Evolutionary conservation across 2,113 vertebrate genomes (phyloP), one percentile per base, ranked within the genome.

Genomic region (Epinephelus moara): DNA sequence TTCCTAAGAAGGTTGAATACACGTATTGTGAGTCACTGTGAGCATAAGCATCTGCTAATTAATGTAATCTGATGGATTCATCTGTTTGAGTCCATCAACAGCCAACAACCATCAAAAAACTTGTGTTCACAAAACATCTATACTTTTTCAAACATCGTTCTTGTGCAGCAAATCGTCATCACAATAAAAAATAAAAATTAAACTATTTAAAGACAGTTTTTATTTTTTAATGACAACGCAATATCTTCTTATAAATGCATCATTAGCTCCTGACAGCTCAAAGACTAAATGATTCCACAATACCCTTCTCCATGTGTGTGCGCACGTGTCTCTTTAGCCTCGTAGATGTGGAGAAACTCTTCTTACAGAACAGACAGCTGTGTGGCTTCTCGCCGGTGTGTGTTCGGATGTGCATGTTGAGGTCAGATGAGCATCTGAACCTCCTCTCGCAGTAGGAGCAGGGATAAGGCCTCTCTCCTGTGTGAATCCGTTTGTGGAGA

Each of bases 361-460:
- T 93, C 72, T 81, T 85, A 55, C 92, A 93, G 30, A 89, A 27
- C 15, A 57, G 10, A 15, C 93, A 94, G 75, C 64, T 45, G 80
- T 94, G 85, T 0, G 90, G 91, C 56, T 88, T 91, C 62, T 94
- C 89, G 1, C 93, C 88, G 0, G 90, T 92, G 84, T 93, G 93
- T 7, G 91, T 90, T 3, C 91, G 74, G 42, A 84, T 1, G 42
- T 91, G 90, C 80, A 88, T 81, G 72, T 69, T 88, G 57, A 92
- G 90, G 89, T 92, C 89, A 0, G 91, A 92, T 19, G 91, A 91
- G 70, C 88, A 92, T 64, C 90, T 78, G 89, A 91, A 92, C 74
- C 79, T 80, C 81, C 85, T 85, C 4, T 85, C 87, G 1, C 86
- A 89, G 71, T 68, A 61, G 57, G 87, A 86, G 86, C 93, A 93